Percentiles rank a stretch among this genome's conserved stretches.
Evolutionary conservation across 2,113 vertebrate genomes (phyloP).

Genomic region (Phaetusa simplex): DNA sequence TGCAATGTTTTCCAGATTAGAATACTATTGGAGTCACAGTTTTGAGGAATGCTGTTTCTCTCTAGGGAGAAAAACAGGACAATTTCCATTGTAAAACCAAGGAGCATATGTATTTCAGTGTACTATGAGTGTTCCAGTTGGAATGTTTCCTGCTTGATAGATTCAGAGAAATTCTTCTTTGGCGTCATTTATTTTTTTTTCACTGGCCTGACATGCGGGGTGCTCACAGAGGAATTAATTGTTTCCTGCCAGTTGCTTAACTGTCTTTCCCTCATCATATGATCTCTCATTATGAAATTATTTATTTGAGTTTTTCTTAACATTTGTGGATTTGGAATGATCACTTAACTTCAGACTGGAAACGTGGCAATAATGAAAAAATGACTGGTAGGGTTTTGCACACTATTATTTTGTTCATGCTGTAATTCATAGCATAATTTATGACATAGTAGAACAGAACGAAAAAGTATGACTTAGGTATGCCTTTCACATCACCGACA

Average conservation of each 20-base stretch:
- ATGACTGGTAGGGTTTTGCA: neutral
- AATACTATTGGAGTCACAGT: neutral
- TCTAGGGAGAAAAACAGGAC: neutral
- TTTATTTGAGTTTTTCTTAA: neutral
- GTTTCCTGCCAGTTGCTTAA: neutral
- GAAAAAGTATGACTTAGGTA: neutral
- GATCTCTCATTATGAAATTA: neutral
- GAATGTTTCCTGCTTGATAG: neutral
- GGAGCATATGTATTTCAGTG: neutral
- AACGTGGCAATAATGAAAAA: neutral
- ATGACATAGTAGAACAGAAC: neutral
- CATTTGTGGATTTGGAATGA: neutral
- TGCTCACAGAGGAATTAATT: neutral
- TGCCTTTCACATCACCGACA: neutral
- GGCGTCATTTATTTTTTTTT: neutral
- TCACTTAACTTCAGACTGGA: neutral
- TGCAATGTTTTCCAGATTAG: neutral
- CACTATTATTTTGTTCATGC: neutral
- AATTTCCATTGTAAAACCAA: neutral
- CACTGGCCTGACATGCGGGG: neutral
- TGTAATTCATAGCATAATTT: neutral
- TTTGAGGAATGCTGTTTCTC: neutral
- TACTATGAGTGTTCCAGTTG: neutral
- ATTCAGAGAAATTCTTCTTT: neutral
- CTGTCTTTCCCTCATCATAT: neutral